phyloP scores from a whole-genome alignment of 2,797 vertebrate species.

The Crossoptilon crossoptilon region DNA sequence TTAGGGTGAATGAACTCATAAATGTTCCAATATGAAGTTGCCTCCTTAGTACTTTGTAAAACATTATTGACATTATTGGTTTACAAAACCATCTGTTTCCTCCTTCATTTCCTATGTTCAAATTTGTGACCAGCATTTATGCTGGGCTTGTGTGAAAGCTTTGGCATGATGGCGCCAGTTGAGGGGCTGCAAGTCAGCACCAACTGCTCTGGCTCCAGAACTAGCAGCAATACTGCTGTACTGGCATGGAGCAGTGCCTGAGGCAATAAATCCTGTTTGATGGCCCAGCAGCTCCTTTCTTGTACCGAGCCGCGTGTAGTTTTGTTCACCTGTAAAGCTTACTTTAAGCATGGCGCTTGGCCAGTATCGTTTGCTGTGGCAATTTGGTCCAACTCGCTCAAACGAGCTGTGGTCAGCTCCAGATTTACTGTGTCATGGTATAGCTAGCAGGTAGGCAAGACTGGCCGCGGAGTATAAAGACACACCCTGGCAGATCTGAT shows the following conservation, averaged over 20 bases:
- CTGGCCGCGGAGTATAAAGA: neutral
- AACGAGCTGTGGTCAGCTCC: neutral
- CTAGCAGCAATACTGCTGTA: neutral
- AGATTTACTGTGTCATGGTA: neutral
- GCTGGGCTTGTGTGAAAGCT: neutral
- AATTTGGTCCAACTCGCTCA: neutral
- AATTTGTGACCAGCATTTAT: neutral
- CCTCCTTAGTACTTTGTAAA: neutral
- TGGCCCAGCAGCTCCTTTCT: neutral
- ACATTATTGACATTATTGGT: neutral
- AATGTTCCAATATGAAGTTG: neutral
- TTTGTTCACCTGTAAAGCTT: neutral
- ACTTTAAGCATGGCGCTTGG: neutral
- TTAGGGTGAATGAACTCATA: neutral
- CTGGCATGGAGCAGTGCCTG: neutral
- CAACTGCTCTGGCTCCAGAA: neutral
- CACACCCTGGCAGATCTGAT: constrained; percentile 30
- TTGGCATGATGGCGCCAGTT: neutral
- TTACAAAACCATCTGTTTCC: neutral
- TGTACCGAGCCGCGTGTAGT: rapidly evolving
- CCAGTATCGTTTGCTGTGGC: neutral
- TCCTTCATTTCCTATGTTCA: neutral
- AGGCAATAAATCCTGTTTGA: neutral
- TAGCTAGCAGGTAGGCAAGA: neutral
- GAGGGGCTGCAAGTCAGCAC: neutral